These are phyloP conservation scores for Paratrypauchen microcephalus DNA, from an alignment of 2,797 vertebrate genomes.

Conservation along the genomic window DNA sequence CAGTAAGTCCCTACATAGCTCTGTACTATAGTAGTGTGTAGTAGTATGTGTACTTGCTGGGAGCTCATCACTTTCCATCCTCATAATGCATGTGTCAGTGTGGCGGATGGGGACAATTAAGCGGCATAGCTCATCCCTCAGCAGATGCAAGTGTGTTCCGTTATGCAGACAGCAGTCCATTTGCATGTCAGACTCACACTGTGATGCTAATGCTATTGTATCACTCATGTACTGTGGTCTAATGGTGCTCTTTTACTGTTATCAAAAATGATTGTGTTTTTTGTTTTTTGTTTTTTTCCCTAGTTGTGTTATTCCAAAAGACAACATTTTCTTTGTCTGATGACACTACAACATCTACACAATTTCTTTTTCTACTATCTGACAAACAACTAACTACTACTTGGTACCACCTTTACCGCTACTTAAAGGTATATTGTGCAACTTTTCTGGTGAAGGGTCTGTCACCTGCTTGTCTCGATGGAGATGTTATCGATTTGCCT, in stretches of 20 bases:
- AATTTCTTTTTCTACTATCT: not conserved
- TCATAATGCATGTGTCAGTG: conserved; percentile 64
- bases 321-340: not conserved
- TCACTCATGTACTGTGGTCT: conserved; percentile 15
- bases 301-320: not conserved
- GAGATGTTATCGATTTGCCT: too few relatives aligned
- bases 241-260: not conserved
- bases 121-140: conserved; percentile 60
- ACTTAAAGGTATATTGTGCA: too few relatives aligned
- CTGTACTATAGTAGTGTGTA: conserved; percentile 42
- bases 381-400: not conserved
- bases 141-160: conserved; percentile 42
- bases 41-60: conserved; percentile 13
- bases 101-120: conserved; percentile 65
- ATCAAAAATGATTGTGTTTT: not conserved
- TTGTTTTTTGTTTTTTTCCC: too few relatives aligned
- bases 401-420: not conserved
- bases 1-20: conserved; percentile 48
- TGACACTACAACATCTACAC: not conserved
- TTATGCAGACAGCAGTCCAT: conserved; percentile 45
- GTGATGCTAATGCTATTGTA: conserved; percentile 47
- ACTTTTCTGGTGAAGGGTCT: too few relatives aligned
- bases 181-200: conserved; percentile 47
- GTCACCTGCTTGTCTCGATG: too few relatives aligned
- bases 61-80: conserved; percentile 67